A percentile compares a stretch with the other conserved stretches of the same genome.
phyloP scores from a whole-genome alignment of 2,797 vertebrate species.

The Nannoperca obscura region DNA sequence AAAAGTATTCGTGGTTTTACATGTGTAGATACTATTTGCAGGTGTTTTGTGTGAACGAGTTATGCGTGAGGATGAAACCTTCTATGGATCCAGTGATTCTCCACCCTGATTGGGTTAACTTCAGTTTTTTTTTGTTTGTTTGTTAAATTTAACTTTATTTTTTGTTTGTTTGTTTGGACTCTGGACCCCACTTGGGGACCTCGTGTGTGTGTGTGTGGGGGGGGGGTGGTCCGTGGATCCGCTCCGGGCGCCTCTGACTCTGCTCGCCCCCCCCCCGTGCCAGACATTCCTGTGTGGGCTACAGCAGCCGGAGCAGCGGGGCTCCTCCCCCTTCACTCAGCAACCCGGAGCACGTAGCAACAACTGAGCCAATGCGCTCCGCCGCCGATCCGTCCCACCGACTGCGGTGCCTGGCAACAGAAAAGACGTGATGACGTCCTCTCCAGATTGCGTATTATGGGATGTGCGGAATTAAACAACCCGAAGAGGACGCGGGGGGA shows the following conservation, averaged over 20 bases:
- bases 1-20: not conserved
- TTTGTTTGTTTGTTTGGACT: not conserved
- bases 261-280: conserved; percentile 50
- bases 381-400: conserved; percentile 77
- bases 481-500: conserved; percentile 76
- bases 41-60: not conserved
- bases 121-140: not conserved
- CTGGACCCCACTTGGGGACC: not conserved
- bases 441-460: conserved; percentile 94
- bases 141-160: conserved; percentile 1
- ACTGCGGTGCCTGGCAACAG: conserved; percentile 90
- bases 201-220: too few relatives aligned
- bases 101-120: not conserved
- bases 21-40: not conserved
- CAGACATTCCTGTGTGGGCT: conserved; percentile 74
- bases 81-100: not conserved
- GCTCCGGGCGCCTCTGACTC: conserved; percentile 59
- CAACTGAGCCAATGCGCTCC: conserved; percentile 81
- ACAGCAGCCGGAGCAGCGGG: conserved; percentile 69
- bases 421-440: conserved; percentile 93
- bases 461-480: conserved; percentile 88
- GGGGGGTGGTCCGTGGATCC: conserved; percentile 44
- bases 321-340: conserved; percentile 75
- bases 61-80: not conserved
- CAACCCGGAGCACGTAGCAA: conserved; percentile 83